A percentile compares a stretch with the other conserved stretches of the same genome.
These are phyloP conservation scores for Idaea straminata DNA, from an alignment of 2,888 invertebrate species.

Conservation along the genomic window DNA sequence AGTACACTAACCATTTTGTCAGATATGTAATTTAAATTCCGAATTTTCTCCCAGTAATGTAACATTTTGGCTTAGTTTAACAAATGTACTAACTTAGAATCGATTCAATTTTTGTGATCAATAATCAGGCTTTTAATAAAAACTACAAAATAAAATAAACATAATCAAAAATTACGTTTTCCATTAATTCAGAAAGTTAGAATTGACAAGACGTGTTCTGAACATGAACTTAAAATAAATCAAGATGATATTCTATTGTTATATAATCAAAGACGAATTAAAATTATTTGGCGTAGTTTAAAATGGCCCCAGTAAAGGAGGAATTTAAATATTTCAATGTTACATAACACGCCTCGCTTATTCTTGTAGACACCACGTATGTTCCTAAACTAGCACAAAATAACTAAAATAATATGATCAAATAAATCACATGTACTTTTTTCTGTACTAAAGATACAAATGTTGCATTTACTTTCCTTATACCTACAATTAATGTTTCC, in stretches of 20 bases:
- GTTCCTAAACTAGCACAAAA: conserved; percentile 46
- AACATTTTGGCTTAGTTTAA: conserved; percentile 73
- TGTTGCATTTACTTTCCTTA: conserved; percentile 53
- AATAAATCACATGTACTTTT: conserved; percentile 76
- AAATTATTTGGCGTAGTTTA: neutral
- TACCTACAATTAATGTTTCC: conserved; percentile 26
- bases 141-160: conserved; percentile 31
- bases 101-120: conserved; percentile 42
- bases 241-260: conserved; percentile 53
- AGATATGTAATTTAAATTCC: conserved; percentile 80
- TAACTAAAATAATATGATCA: conserved; percentile 59
- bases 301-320: conserved; percentile 17
- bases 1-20: conserved; percentile 81
- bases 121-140: conserved; percentile 24
- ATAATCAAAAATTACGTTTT: conserved; percentile 45
- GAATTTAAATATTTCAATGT: conserved; percentile 21
- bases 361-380: conserved; percentile 1
- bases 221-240: conserved; percentile 17
- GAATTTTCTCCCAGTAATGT: conserved; percentile 75
- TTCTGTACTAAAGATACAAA: conserved; percentile 72
- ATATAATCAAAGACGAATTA: conserved; percentile 32
- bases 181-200: conserved; percentile 16
- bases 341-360: conserved; percentile 8
- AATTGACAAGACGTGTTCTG: conserved; percentile 38
- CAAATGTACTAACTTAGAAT: conserved; percentile 62